Conservation (phyloP, 2,113 vertebrate species). For the Oreochromis spilurus region DNA sequence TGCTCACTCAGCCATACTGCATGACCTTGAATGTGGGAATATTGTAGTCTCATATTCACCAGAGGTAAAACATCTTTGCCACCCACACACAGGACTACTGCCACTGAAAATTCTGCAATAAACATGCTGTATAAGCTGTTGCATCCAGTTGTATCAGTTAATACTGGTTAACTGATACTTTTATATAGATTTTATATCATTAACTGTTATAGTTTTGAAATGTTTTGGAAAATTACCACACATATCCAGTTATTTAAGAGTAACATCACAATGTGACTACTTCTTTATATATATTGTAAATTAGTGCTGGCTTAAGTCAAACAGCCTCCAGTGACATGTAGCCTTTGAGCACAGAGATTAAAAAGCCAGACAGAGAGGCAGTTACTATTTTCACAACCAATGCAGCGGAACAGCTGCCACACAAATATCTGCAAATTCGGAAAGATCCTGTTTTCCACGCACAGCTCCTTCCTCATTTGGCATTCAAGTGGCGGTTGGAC, state of each 20-base stretch:
- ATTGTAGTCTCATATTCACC: slow-evolving; percentile 55
- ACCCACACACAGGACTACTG: slow-evolving; percentile 8
- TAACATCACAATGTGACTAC: neutral
- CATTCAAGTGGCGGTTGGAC: neutral
- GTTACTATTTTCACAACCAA: neutral
- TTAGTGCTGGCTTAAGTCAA: slow-evolving; percentile 27
- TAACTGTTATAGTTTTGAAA: neutral
- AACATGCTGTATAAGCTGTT: neutral
- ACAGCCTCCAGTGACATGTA: slow-evolving; percentile 11
- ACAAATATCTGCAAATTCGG: neutral
- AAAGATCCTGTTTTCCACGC: neutral
- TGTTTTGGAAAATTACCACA: neutral
- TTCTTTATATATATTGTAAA: neutral
- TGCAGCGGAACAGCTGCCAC: neutral
- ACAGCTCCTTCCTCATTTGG: neutral
- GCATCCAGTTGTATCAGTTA: neutral
- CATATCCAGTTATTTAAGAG: neutral
- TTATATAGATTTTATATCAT: neutral
- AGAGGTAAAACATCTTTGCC: slow-evolving; percentile 35
- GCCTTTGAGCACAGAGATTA: slow-evolving; percentile 25
- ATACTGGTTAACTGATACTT: neutral
- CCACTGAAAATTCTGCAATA: neutral
- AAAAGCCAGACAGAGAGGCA: neutral
- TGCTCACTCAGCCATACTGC: slow-evolving; percentile 23
- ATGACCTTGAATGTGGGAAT: slow-evolving; percentile 61